Evolutionary conservation across 2,888 invertebrate species (phyloP).

Genomic region (Eristalis pertinax): DNA sequence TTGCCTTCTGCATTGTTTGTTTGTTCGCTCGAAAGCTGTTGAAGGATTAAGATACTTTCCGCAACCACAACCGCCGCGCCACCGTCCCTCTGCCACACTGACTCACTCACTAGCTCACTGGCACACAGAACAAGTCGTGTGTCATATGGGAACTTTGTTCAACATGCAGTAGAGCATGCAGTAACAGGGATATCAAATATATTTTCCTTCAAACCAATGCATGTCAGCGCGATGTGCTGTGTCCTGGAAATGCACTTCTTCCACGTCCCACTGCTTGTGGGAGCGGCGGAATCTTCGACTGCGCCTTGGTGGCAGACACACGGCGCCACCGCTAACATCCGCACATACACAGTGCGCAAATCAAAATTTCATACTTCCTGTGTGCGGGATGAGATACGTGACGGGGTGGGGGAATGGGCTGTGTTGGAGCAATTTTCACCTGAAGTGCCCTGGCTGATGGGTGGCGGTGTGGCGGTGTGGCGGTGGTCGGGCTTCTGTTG

Average conservation of each 20-base stretch:
- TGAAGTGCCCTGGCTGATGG: background rate
- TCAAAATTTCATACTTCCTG: slow-evolving; percentile 47
- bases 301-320: background rate
- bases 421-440: slow-evolving; percentile 29
- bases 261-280: too few relatives aligned
- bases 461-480: too few relatives aligned
- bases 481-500: slow-evolving; percentile 6
- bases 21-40: slow-evolving; percentile 64
- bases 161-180: slow-evolving; percentile 31
- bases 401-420: background rate
- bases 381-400: background rate
- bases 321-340: background rate
- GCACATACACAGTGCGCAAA: background rate
- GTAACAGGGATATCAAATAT: slow-evolving; percentile 57
- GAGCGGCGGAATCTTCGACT: background rate
- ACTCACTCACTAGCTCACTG: background rate
- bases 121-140: slow-evolving; percentile 31
- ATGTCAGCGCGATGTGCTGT: background rate
- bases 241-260: slow-evolving; percentile 17
- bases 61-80: slow-evolving; percentile 41
- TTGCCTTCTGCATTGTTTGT: slow-evolving; percentile 69
- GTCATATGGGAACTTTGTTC: slow-evolving; percentile 34
- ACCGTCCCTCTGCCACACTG: background rate
- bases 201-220: slow-evolving; percentile 41
- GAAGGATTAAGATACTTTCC: slow-evolving; percentile 68